Conservation (phyloP, 2,888 invertebrate species). For the Caenorhabditis drosophilae region DNA sequence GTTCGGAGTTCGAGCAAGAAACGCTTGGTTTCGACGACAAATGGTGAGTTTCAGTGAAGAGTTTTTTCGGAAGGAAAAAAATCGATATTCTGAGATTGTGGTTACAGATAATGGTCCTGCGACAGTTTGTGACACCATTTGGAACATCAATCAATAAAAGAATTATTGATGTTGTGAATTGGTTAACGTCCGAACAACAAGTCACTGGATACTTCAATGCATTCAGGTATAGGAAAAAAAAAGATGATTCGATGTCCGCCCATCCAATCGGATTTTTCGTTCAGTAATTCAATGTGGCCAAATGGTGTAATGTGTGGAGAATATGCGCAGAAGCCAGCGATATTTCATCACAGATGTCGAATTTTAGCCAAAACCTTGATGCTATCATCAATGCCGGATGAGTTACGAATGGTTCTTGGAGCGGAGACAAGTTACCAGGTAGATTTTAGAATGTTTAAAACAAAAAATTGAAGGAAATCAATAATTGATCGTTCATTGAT, state of each 20-base stretch:
- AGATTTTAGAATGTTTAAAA: too few relatives aligned
- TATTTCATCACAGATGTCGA: slow-evolving; percentile 70
- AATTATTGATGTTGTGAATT: slow-evolving; percentile 85
- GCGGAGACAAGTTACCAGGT: slow-evolving; percentile 72
- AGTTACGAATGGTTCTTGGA: slow-evolving; percentile 86
- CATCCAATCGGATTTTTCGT: slow-evolving; percentile 34
- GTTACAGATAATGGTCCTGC: slow-evolving; percentile 73
- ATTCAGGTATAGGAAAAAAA: slow-evolving; percentile 76
- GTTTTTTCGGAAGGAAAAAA: too few relatives aligned
- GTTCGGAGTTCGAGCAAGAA: slow-evolving; percentile 81
- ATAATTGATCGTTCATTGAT: too few relatives aligned
- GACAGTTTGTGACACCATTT: slow-evolving; percentile 82
- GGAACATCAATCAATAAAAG: slow-evolving; percentile 84
- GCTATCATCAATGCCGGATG: slow-evolving; percentile 84
- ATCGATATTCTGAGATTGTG: neutral
- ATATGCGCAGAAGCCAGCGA: slow-evolving; percentile 72
- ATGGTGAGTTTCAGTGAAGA: slow-evolving; percentile 74
- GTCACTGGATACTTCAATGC: slow-evolving; percentile 85
- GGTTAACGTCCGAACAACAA: slow-evolving; percentile 84
- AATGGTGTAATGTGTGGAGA: slow-evolving; percentile 74
- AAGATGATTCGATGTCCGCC: neutral
- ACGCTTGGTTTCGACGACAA: slow-evolving; percentile 82
- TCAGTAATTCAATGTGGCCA: slow-evolving; percentile 75
- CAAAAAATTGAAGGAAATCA: too few relatives aligned
- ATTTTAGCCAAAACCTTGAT: slow-evolving; percentile 86